Percentiles rank a stretch among this genome's conserved stretches.
These are phyloP conservation scores for Scaptomyza pallida DNA, from an alignment of 1,140 invertebrate species.

Conservation along the genomic window DNA sequence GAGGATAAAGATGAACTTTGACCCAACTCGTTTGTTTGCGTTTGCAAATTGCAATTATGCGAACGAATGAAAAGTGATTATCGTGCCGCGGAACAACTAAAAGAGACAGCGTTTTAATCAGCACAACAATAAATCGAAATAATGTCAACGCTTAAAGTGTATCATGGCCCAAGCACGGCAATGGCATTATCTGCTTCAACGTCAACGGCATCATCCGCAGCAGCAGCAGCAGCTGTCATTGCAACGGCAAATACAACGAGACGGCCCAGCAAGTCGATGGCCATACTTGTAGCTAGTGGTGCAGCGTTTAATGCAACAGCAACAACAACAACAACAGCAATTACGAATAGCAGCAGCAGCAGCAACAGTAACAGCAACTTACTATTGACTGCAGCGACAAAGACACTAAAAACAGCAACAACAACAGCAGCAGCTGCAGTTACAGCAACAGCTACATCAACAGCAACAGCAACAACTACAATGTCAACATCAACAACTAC, in stretches of 20 bases:
- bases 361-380: conserved; percentile 24
- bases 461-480: conserved; percentile 33
- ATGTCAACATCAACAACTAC: conserved; percentile 45
- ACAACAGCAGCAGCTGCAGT: conserved; percentile 37
- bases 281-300: conserved; percentile 52
- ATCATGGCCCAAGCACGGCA: conserved; percentile 29
- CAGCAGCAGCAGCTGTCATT: conserved; percentile 4
- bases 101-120: conserved; percentile 37
- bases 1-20: conserved; percentile 39
- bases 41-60: conserved; percentile 77
- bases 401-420: conserved; percentile 39
- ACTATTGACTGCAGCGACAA: conserved; percentile 41
- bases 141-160: conserved; percentile 51
- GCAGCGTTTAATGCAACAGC: conserved; percentile 39
- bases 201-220: conserved; percentile 5
- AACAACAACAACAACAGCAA: conserved; percentile 31
- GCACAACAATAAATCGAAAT: conserved; percentile 52
- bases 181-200: conserved; percentile 42
- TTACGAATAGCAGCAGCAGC: conserved; percentile 21
- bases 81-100: conserved; percentile 2
- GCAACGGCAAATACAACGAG: conserved; percentile 17
- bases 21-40: conserved; percentile 52
- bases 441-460: conserved; percentile 15
- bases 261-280: conserved; percentile 57
- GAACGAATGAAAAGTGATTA: conserved; percentile 33